These are phyloP conservation scores for Xerus inauris DNA, from an alignment of 2,113 vertebrate species.

Conservation along the genomic window DNA sequence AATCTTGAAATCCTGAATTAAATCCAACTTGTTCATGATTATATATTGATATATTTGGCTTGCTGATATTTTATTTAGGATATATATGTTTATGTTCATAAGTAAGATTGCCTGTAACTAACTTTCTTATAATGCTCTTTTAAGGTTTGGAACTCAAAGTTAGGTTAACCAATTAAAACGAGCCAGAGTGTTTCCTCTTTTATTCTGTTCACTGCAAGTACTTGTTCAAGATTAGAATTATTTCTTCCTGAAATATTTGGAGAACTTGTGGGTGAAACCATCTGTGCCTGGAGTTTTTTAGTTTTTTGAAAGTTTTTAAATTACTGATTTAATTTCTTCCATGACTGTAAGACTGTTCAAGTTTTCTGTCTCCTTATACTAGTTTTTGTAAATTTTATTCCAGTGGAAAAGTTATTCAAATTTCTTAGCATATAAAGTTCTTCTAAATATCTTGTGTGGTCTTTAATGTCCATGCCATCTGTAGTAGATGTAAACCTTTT, in stretches of 20 bases:
- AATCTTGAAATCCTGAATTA: slow-evolving; percentile 5
- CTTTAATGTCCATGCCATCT: background rate
- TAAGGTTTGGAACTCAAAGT: background rate
- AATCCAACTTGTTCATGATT: background rate
- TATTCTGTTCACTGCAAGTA: background rate
- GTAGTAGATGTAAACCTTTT: slow-evolving; percentile 5
- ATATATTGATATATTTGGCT: background rate
- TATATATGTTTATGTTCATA: background rate
- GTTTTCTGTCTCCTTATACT: slow-evolving; percentile 15
- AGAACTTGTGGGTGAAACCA: slow-evolving; percentile 28
- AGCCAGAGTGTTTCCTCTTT: background rate
- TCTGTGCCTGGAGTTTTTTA: background rate
- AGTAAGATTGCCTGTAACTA: background rate
- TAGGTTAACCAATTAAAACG: slow-evolving; percentile 13
- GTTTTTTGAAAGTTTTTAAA: slow-evolving; percentile 2
- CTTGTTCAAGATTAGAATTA: slow-evolving; percentile 29
- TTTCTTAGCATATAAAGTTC: background rate
- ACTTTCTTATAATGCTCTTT: background rate
- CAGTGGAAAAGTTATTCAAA: slow-evolving; percentile 4
- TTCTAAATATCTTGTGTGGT: background rate
- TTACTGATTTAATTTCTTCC: slow-evolving; percentile 42
- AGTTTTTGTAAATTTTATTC: slow-evolving; percentile 41
- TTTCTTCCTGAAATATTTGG: slow-evolving; percentile 41
- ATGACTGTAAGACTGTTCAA: slow-evolving; percentile 10
- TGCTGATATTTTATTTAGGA: background rate